Evolutionary conservation across 2,797 vertebrate species (phyloP).

Genomic region (Natrix natrix): DNA sequence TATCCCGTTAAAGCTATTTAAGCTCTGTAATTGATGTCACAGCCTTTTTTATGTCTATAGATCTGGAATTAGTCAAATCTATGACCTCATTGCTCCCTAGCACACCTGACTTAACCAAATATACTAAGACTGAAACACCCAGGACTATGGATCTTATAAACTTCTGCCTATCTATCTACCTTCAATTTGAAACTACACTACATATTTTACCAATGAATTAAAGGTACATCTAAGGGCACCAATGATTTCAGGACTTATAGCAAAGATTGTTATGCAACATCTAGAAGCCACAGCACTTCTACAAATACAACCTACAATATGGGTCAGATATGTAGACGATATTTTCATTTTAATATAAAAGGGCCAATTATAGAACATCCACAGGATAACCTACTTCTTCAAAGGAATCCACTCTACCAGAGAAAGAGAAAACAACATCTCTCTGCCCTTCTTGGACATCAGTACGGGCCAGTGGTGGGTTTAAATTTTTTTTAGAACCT

Average conservation of each 20-base stretch:
- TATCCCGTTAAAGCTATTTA: neutral
- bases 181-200: neutral
- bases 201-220: neutral
- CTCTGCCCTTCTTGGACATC: neutral
- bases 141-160: neutral
- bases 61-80: neutral
- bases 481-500: too few species aligned
- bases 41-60: neutral
- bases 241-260: neutral
- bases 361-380: neutral
- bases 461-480: too few species aligned
- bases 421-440: neutral
- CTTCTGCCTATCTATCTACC: neutral
- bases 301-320: neutral
- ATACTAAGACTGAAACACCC: neutral
- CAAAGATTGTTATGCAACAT: neutral
- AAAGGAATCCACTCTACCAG: neutral
- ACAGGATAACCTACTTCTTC: neutral
- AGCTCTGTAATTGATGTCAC: neutral
- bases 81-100: neutral
- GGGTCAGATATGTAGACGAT: neutral
- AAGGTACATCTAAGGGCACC: neutral
- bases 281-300: neutral
- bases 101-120: neutral
- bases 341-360: neutral